Conservation (phyloP, 1,140 invertebrate genomes). For the Philotrypesis tridentata region DNA sequence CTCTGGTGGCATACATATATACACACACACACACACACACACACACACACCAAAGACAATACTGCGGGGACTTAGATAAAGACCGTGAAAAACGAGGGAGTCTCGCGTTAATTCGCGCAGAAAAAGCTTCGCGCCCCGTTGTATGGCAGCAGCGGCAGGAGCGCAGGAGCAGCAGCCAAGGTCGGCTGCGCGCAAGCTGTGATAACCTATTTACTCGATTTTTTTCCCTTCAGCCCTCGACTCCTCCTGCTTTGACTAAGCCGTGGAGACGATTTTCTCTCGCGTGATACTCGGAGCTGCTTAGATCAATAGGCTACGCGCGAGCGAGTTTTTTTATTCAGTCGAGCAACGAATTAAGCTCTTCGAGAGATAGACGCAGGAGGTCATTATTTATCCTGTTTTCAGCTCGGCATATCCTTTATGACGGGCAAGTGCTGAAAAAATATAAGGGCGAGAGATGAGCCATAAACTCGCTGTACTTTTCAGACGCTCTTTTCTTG, state of each 20-base stretch:
- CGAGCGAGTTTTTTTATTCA: conserved; percentile 13
- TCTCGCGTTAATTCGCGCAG: conserved; percentile 1
- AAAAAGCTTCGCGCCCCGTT: not conserved
- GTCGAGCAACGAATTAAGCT: conserved; percentile 35
- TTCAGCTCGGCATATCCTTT: conserved; percentile 22
- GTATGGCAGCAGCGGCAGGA: too few relatives aligned
- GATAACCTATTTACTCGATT: conserved; percentile 1
- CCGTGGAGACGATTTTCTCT: not conserved
- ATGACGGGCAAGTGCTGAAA: not conserved
- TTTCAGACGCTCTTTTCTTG: conserved; percentile 11
- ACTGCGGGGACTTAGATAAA: not conserved
- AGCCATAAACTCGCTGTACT: conserved; percentile 24
- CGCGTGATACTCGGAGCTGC: conserved; percentile 6
- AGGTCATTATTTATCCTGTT: conserved; percentile 28
- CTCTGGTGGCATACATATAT: not conserved
- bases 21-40: too few relatives aligned
- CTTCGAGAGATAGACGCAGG: not conserved
- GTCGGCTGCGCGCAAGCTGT: not conserved
- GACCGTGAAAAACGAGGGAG: not conserved
- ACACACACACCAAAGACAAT: not conserved
- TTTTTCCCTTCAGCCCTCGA: not conserved
- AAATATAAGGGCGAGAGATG: not conserved
- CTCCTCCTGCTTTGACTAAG: not conserved
- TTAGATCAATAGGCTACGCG: conserved; percentile 31
- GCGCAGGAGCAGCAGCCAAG: not conserved